These are phyloP conservation scores for Pan troglodytes DNA, from an alignment of 2,113 vertebrate genomes.

Conservation along the genomic window DNA sequence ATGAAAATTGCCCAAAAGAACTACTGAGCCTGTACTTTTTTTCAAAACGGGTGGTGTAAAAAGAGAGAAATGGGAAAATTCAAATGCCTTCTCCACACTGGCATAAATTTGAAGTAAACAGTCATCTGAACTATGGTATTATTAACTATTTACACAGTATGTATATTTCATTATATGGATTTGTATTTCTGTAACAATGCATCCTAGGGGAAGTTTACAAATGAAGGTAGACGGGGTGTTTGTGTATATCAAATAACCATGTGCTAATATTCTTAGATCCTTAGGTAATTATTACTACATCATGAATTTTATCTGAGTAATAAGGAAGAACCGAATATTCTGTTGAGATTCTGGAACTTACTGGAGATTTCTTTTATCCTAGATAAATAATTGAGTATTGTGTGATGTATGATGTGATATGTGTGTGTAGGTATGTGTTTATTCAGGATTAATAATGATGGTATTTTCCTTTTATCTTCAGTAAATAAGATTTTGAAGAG, in stretches of 20 bases:
- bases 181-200: slow-evolving; percentile 1
- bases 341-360: background rate
- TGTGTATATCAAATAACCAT: background rate
- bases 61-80: background rate
- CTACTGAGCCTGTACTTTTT: background rate
- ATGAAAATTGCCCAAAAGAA: background rate
- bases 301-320: background rate
- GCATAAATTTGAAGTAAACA: background rate
- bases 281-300: background rate
- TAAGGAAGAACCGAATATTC: slow-evolving; percentile 10
- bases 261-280: background rate
- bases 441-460: slow-evolving; percentile 11
- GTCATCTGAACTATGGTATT: background rate
- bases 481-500: slow-evolving; percentile 26
- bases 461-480: slow-evolving; percentile 27
- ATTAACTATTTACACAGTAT: background rate
- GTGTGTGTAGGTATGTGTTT: background rate
- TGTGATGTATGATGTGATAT: background rate
- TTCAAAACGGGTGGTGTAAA: background rate
- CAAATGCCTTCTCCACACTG: background rate
- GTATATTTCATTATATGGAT: background rate
- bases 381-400: slow-evolving; percentile 4
- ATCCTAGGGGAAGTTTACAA: background rate
- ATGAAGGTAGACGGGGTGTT: background rate
- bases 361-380: slow-evolving; percentile 1